Base-by-base conservation (phyloP, 1,140 invertebrate genomes). In the Drosophila fuyamai region DNA sequence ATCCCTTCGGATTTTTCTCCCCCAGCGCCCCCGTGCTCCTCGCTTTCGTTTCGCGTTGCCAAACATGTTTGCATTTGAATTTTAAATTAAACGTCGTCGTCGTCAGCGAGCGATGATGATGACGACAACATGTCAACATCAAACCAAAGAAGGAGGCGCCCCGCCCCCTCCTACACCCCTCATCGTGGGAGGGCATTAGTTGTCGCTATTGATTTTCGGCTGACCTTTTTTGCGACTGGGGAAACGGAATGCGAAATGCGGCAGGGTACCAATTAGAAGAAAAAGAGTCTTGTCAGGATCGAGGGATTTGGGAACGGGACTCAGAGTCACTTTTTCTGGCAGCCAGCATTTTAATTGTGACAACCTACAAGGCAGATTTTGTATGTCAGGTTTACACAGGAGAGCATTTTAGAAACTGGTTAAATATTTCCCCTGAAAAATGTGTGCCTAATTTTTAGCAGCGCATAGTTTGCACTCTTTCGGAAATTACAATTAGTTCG, bases 61-160 rank as follows among this genome's bases (percentile, higher is more conserved):
- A 78, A 84, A 80, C 76, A 79, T 79, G 72, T 89, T 88, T 83
- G 80, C 67, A 89, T 88, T 88, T 88, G 73, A 88, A 89, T 88
- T 88, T 89, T 80, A 80, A 84, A 88, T 88, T 84, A 83, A 83
- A 83, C 81, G 76, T 70, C 62, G 65, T 57, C 67, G 67, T 71
- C 66, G 51, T 71, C 67, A 58, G 53, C 44, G 53, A 65, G 54
- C 71, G 59, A 70, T 58, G 62, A 70, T 51, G 71, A 71, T 68
- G 67, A 72, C 68, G 67, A 59, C 54, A 67, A 81, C 78, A 80
- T 80, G 71, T 79, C 76, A 79, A 78, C 74, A 77, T 78, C 68
- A 67, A 79, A 65, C 71, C 44, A 79, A 77, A 62, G 51, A 63
- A 38, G 48, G 41, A 72, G 23, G 51, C 36, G 4, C 9, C 8